These are phyloP conservation scores for Aelia acuminata DNA, from an alignment of 2,888 invertebrate species.

Conservation along the genomic window DNA sequence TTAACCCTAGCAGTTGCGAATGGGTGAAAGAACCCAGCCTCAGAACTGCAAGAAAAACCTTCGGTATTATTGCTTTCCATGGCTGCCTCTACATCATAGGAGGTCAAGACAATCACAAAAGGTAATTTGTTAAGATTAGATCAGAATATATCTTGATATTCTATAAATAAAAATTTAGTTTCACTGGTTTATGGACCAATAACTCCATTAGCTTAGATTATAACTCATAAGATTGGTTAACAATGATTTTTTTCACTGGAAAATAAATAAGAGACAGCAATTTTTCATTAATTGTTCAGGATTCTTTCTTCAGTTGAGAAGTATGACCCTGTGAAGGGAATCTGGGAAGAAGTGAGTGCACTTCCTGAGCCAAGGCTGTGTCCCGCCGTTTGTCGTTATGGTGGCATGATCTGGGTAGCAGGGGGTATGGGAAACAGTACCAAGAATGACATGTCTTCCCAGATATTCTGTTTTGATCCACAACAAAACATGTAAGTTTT, in stretches of 20 bases:
- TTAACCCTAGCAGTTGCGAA: conserved; percentile 75
- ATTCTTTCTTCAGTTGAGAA: conserved; percentile 76
- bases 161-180: too few relatives aligned
- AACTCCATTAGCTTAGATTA: too few relatives aligned
- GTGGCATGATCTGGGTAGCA: conserved; percentile 80
- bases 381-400: conserved; percentile 75
- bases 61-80: conserved; percentile 77
- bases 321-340: conserved; percentile 74
- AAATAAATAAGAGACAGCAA: too few relatives aligned
- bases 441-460: conserved; percentile 67
- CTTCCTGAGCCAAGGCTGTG: conserved; percentile 77
- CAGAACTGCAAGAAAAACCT: conserved; percentile 77
- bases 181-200: too few relatives aligned
- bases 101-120: conserved; percentile 73
- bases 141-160: too few relatives aligned
- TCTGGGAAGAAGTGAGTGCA: conserved; percentile 75
- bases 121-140: neutral
- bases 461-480: conserved; percentile 77
- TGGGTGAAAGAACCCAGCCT: conserved; percentile 78
- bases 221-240: too few relatives aligned
- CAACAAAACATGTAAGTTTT: conserved; percentile 71
- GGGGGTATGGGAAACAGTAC: conserved; percentile 74
- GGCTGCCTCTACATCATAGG: conserved; percentile 81
- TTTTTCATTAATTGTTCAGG: conserved; percentile 69
- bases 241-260: too few relatives aligned